These are phyloP conservation scores for Stegodyphus mimosarum DNA, from an alignment of 1,140 invertebrate species.

Conservation along the genomic window DNA sequence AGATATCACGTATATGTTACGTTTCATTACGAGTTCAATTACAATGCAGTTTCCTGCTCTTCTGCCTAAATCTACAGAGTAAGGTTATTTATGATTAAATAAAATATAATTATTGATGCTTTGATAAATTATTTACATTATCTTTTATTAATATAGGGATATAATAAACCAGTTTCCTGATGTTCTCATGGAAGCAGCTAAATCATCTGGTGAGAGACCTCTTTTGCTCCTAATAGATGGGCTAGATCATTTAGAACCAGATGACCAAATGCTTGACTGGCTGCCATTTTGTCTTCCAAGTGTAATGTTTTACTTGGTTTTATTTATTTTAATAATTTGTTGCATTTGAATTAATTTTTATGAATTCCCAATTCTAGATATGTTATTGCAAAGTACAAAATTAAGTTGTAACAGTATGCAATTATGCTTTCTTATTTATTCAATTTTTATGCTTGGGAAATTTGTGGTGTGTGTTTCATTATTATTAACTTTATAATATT, in stretches of 20 bases:
- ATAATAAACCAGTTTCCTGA: slow-evolving; percentile 44
- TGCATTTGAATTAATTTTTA: neutral
- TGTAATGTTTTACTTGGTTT: slow-evolving; percentile 62
- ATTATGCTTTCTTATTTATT: neutral
- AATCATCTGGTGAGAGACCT: neutral
- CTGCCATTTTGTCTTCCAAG: slow-evolving; percentile 64
- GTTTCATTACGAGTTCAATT: slow-evolving; percentile 42
- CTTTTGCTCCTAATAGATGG: slow-evolving; percentile 51
- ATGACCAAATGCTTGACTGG: slow-evolving; percentile 43
- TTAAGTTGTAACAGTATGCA: neutral
- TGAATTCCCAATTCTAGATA: neutral
- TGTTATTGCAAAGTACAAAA: neutral
- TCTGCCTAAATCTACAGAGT: too few relatives aligned
- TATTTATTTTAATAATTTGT: neutral
- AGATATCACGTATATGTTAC: slow-evolving; percentile 33
- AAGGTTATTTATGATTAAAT: neutral
- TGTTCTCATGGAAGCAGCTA: slow-evolving; percentile 54
- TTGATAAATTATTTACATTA: too few relatives aligned
- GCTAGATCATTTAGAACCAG: slow-evolving; percentile 44
- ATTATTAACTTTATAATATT: too few relatives aligned
- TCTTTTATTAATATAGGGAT: slow-evolving; percentile 18
- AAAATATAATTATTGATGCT: neutral
- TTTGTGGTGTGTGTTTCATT: too few relatives aligned
- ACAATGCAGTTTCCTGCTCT: slow-evolving; percentile 58
- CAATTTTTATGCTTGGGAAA: too few relatives aligned